Evolutionary conservation across 2,888 invertebrate genomes (phyloP).

Genomic region (Digitonthophagus gazella): DNA sequence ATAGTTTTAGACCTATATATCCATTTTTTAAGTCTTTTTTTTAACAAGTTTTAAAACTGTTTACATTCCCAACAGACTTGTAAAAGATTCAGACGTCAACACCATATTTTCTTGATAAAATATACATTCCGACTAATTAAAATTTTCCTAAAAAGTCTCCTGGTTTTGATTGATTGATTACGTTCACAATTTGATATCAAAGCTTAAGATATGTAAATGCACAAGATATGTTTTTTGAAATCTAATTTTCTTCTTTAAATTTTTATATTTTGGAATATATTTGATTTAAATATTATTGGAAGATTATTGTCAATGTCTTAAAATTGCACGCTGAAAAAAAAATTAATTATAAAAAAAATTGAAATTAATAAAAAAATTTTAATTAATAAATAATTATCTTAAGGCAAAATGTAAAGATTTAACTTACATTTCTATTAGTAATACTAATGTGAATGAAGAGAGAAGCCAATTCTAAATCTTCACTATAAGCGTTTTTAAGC

Average conservation of each 20-base stretch:
- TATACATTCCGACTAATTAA: neutral
- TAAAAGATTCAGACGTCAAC: constrained; percentile 8
- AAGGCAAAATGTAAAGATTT: too few relatives aligned
- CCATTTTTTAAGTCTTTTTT: neutral
- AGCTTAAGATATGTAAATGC: constrained; percentile 9
- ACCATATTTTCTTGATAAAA: neutral
- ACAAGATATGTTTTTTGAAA: neutral
- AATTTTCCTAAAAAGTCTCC: neutral
- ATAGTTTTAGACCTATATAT: neutral
- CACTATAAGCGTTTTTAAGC: constrained; percentile 85
- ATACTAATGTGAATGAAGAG: constrained; percentile 80
- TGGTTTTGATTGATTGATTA: neutral
- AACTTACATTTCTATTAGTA: constrained; percentile 50
- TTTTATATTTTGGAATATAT: neutral
- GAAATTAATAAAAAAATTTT: neutral
- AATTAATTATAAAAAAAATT: too few relatives aligned
- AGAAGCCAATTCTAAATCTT: constrained; percentile 89
- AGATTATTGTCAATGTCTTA: neutral
- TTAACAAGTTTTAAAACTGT: neutral
- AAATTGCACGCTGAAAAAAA: neutral
- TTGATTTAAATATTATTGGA: neutral
- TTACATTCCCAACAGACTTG: neutral
- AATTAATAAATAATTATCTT: neutral
- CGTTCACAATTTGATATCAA: neutral
- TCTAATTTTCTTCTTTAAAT: neutral